Evolutionary conservation across 2,888 invertebrate genomes (phyloP), one percentile per base, ranked within the genome.

Genomic region (Xanthostigma xanthostigma): DNA sequence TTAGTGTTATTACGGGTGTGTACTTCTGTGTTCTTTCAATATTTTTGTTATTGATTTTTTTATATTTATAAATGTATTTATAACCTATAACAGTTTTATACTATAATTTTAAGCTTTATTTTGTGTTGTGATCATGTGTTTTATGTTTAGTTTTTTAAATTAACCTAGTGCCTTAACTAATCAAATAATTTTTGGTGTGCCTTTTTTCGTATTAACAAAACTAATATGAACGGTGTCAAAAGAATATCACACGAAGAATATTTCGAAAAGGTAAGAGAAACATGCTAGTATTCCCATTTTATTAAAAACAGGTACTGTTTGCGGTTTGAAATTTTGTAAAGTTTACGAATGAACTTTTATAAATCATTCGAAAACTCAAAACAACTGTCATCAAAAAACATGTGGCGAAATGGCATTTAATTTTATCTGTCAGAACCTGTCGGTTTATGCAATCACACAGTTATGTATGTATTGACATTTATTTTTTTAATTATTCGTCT

Each of bases 231-330:
- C 47, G 47, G 47, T n/a, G 37, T 43, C 34, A 48, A 17, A 37
- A 36, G 48, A 33, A 37, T 48, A 36, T 38, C 42, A 11, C 43
- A 36, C 42, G 48, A 48, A 12, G 33, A 48, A 43, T 48, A 43
- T 48, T 48, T 48, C 36, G 38, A 48, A 36, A 48, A 48, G 48
- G 48, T 48, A 48, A 48, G 48, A 40, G 13, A 27, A 27, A 27
- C 27, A 27, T 27, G 27, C 6, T 12, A 11, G 14, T 36, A n/a
- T 44, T 44, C n/a, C 14, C 17, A 40, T 41, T 46, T 40, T 8
- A 10, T 36, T 44, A 14, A 13, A 14, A 44, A 44, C 35, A 44
- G 9, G 9, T 35, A 6, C n/a, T 13, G 13, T 14, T 33, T 14
- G n/a, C 27, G 27, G 27, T 27, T 6, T 27, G 27, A 27, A 27